Percentiles rank a stretch among this genome's conserved stretches.
These are phyloP conservation scores for Tinea pellionella DNA, from an alignment of 2,888 invertebrate genomes.

Conservation along the genomic window DNA sequence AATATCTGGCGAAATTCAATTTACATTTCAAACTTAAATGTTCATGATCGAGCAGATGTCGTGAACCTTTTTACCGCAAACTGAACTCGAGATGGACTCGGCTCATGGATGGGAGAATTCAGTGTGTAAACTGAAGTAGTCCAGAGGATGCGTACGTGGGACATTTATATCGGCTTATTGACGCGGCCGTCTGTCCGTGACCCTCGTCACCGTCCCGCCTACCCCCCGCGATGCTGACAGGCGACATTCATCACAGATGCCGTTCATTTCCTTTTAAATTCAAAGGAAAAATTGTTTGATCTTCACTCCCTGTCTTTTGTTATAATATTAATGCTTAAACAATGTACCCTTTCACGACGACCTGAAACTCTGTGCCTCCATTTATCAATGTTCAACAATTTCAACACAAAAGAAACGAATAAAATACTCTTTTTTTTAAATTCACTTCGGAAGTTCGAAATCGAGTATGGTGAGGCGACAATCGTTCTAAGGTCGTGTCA, in stretches of 20 bases:
- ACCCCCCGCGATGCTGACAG: background rate
- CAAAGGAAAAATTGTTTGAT: constrained; percentile 4
- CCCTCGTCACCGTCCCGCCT: background rate
- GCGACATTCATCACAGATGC: constrained; percentile 12
- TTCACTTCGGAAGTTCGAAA: background rate
- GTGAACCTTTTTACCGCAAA: background rate
- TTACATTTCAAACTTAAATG: no score
- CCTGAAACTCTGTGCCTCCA: background rate
- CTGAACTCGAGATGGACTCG: no score
- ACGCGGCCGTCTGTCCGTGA: constrained; percentile 8
- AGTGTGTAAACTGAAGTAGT: background rate
- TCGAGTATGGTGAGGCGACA: background rate
- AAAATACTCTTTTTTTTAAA: background rate
- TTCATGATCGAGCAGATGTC: no score
- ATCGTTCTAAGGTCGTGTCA: background rate
- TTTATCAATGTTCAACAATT: background rate
- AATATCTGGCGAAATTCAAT: no score
- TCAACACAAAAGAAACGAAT: background rate
- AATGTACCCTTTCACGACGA: background rate
- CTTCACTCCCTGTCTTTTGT: background rate
- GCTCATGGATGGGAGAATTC: background rate
- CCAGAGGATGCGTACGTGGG: background rate
- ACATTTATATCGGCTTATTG: constrained; percentile 4
- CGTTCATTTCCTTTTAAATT: constrained; percentile 4
- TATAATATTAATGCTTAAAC: background rate